These are phyloP conservation scores for Drosophila grimshawi DNA, from an alignment of 1,140 invertebrate species.

Conservation along the genomic window DNA sequence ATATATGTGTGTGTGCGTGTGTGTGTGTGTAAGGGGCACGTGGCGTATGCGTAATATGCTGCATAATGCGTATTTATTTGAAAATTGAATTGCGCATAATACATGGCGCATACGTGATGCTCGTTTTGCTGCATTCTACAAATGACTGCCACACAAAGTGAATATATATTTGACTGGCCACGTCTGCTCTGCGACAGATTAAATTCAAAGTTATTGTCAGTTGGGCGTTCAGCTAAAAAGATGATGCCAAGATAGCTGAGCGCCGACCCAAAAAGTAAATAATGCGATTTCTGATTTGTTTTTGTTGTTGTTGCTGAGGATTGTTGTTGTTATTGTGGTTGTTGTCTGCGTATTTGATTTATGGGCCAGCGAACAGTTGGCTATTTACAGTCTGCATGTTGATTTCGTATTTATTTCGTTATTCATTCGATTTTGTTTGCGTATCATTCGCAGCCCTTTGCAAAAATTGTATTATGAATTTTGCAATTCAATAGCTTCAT, in stretches of 20 bases:
- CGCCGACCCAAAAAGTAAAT: constrained; percentile 37
- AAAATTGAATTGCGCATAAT: constrained; percentile 80
- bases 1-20: not conserved
- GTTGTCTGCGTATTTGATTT: constrained; percentile 29
- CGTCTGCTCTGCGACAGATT: constrained; percentile 49
- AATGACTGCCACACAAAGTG: constrained; percentile 28
- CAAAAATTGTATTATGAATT: constrained; percentile 1
- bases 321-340: constrained; percentile 11
- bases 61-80: constrained; percentile 81
- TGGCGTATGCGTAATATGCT: constrained; percentile 77
- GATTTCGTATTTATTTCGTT: not conserved
- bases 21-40: constrained; percentile 14
- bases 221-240: constrained; percentile 27
- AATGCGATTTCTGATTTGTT: constrained; percentile 31
- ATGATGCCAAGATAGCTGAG: constrained; percentile 27
- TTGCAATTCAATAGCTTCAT: constrained; percentile 37
- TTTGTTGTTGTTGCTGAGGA: constrained; percentile 6
- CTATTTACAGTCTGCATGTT: constrained; percentile 29
- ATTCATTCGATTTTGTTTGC: constrained; percentile 20
- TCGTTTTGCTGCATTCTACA: constrained; percentile 63
- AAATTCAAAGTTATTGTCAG: constrained; percentile 45
- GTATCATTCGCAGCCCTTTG: constrained; percentile 16
- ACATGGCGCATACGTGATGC: constrained; percentile 77
- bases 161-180: constrained; percentile 36
- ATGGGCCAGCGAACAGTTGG: constrained; percentile 32